phyloP scores from a whole-genome alignment of 2,113 vertebrate genomes.

The Micronycteris hirsuta region DNA sequence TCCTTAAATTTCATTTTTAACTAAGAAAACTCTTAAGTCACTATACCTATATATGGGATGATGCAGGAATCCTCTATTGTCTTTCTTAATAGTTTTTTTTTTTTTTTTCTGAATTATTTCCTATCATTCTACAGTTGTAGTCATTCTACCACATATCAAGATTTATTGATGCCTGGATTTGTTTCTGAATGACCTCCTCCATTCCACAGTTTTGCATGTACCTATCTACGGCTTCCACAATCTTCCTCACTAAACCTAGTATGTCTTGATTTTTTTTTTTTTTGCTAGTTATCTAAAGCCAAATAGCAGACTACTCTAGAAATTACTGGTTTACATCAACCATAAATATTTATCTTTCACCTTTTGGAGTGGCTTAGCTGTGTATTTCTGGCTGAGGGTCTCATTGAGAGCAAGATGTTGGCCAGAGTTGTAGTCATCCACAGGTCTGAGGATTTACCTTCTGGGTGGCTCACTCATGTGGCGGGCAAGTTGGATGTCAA shows the following conservation, averaged over 20 bases:
- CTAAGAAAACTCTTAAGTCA: too few relatives aligned
- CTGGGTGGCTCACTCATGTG: not conserved
- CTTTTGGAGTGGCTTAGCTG: not conserved
- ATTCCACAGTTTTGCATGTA: not conserved
- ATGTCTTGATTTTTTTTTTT: not conserved
- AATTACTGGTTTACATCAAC: not conserved
- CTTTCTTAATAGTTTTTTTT: not conserved
- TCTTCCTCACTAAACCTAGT: not conserved
- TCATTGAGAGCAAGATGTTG: not conserved
- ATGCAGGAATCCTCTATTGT: not conserved
- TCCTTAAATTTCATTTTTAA: not conserved
- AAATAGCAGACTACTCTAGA: not conserved
- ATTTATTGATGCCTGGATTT: not conserved
- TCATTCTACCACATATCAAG: not conserved
- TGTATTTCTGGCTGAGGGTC: not conserved
- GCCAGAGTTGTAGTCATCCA: not conserved
- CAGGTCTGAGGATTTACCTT: not conserved
- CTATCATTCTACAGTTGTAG: not conserved
- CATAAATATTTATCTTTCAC: not conserved
- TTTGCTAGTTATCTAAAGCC: not conserved
- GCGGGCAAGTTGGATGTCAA: not conserved
- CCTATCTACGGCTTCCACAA: not conserved
- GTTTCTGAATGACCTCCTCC: not conserved
- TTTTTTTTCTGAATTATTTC: not conserved
- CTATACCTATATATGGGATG: not conserved